phyloP scores from a whole-genome alignment of 2,888 invertebrate species.

The Heliconius ethilla region DNA sequence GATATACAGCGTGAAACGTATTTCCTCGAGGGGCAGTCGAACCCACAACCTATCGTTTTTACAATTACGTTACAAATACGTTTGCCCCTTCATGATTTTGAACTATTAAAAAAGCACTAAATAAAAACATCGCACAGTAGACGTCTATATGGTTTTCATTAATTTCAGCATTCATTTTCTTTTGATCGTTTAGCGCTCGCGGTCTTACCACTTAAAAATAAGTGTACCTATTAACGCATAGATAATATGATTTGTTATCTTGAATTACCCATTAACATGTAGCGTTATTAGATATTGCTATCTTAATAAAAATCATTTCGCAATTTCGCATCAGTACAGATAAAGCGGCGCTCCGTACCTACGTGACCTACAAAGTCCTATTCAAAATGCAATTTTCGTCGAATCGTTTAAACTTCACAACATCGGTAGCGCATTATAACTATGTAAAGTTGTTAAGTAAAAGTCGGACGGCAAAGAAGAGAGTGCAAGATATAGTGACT shows the following conservation, averaged over 20 bases:
- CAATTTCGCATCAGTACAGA: constrained; percentile 56
- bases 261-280: constrained; percentile 55
- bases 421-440: constrained; percentile 69
- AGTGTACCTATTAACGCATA: constrained; percentile 55
- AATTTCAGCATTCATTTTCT: not conserved
- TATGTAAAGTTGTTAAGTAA: constrained; percentile 71
- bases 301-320: constrained; percentile 62
- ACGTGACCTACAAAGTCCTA: constrained; percentile 47
- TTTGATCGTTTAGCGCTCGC: not conserved
- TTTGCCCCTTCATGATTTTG: too few species aligned
- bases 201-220: constrained; percentile 15
- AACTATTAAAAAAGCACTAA: too few species aligned
- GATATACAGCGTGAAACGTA: too few species aligned
- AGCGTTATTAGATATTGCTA: constrained; percentile 60
- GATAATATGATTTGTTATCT: constrained; percentile 57
- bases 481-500: constrained; percentile 69
- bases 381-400: constrained; percentile 69
- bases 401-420: constrained; percentile 71
- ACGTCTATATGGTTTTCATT: too few species aligned
- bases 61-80: too few species aligned
- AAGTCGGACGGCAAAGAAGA: constrained; percentile 60
- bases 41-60: too few species aligned
- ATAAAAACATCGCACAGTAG: too few species aligned
- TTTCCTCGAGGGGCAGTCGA: too few species aligned
- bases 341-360: constrained; percentile 49